Conservation (phyloP, 2,888 invertebrate species). For the Conomelus anceps region DNA sequence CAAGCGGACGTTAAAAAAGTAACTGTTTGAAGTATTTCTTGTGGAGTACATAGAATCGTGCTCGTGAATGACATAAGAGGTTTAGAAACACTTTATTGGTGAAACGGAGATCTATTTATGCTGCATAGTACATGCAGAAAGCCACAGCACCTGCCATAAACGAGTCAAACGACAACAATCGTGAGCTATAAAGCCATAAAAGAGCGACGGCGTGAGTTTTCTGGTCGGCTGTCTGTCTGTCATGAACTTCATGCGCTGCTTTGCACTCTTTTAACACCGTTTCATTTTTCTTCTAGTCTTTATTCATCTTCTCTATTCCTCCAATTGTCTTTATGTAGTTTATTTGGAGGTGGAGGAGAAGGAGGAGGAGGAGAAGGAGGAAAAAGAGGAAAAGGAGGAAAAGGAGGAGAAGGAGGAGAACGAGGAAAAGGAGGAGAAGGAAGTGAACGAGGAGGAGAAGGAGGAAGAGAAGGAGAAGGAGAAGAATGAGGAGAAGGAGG, state of each 20-base stretch:
- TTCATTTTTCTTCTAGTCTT: not conserved
- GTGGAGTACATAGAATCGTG: too few species aligned
- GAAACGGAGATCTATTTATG: not conserved
- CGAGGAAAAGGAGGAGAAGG: too few species aligned
- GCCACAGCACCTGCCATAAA: not conserved
- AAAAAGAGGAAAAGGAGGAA: too few species aligned
- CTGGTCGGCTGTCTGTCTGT: not conserved
- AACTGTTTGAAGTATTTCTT: too few species aligned
- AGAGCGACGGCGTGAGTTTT: not conserved
- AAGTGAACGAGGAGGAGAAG: too few species aligned
- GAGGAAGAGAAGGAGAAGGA: too few species aligned
- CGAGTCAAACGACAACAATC: not conserved
- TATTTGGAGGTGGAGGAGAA: too few species aligned
- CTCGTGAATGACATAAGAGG: not conserved
- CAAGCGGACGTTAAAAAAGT: too few species aligned
- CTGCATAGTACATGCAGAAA: not conserved
- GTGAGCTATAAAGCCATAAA: not conserved
- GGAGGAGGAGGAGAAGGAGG: too few species aligned
- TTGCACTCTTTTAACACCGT: not conserved
- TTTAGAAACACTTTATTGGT: not conserved
- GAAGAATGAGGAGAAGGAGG: too few species aligned
- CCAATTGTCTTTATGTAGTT: not conserved
- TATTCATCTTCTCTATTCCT: not conserved
- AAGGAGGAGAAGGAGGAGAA: too few species aligned
- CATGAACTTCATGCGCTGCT: not conserved